phyloP scores from a whole-genome alignment of 2,113 vertebrate genomes.

The Cryptomyrus ogoouensis region DNA sequence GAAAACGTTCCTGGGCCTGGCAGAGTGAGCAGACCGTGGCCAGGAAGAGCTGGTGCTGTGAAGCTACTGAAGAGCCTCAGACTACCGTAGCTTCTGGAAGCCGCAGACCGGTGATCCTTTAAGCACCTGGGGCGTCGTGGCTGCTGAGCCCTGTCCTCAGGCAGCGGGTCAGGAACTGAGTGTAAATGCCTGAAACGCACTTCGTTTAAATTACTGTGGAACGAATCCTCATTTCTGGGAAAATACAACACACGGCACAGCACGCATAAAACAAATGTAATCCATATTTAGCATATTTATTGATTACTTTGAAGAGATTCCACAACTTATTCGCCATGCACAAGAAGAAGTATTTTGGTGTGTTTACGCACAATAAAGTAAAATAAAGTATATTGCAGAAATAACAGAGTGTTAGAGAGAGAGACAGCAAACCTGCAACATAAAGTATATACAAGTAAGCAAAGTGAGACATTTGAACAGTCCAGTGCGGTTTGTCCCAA shows the following conservation, averaged over 20 bases:
- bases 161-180: not conserved
- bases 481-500: not conserved
- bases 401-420: not conserved
- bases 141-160: not conserved
- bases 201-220: not conserved
- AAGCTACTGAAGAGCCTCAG: not conserved
- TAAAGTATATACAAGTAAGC: not conserved
- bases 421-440: not conserved
- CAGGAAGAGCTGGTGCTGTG: not conserved
- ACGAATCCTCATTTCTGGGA: not conserved
- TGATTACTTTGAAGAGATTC: not conserved
- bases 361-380: not conserved
- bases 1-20: not conserved
- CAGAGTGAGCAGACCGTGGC: not conserved
- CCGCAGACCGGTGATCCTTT: not conserved
- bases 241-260: not conserved
- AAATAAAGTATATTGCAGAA: not conserved
- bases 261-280: not conserved
- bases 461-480: not conserved
- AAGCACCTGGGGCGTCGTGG: not conserved
- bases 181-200: not conserved
- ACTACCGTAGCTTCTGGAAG: not conserved
- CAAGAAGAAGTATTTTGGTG: not conserved
- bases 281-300: not conserved
- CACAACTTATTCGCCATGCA: not conserved